Base-by-base conservation (phyloP, 2,888 invertebrate genomes). In the Orthosia gracilis region DNA sequence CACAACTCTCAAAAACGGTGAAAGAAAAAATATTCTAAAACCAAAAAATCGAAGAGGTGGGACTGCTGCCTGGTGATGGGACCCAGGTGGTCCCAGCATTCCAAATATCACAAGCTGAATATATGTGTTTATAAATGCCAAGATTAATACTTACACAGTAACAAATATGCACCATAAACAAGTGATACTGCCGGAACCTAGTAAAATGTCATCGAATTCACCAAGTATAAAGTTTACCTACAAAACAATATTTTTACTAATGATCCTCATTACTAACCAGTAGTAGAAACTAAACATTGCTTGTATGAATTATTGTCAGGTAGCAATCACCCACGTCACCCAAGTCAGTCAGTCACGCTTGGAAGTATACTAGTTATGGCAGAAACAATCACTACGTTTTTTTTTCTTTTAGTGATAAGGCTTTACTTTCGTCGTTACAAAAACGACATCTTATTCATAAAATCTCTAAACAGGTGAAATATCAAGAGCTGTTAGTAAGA, bases 261-360 rank as follows among this genome's bases (percentile, higher is more conserved):
- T 69, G 45, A 45, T 13, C 31, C 5, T 57, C 0, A 57, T 62
- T 62, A 76, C 31, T 26, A 23, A 21, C 2, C 31, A 64, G 49
- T 70, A 31, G 47, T 78, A 82, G 82, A 82, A 80, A 82, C 64
- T 70, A 67, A 59, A 76, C 23, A 47, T 57, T 11, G 59, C 26
- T 9, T 69, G 76, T n/a, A 57, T 69, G 26, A 50, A 21, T 71
- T 63, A 63, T 69, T 63, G 77, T 67, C 69, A 76, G 54, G 55
- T 57, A 64, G 62, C 26, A 13, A 17, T 26, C 49, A 58, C 12
- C 13, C 45, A 63, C 54, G 78, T 54, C 49, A 71, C 12, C 13
- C 45, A 63, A 54, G 78, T 54, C 61, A 71, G 17, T 31, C 23
- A 59, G 73, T 69, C 69, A 71, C 63, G 71, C 62, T 66, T 63